Percentiles rank a stretch among this genome's conserved stretches.
Conservation (phyloP, 2,113 vertebrate genomes). For the Neotoma lepida region DNA sequence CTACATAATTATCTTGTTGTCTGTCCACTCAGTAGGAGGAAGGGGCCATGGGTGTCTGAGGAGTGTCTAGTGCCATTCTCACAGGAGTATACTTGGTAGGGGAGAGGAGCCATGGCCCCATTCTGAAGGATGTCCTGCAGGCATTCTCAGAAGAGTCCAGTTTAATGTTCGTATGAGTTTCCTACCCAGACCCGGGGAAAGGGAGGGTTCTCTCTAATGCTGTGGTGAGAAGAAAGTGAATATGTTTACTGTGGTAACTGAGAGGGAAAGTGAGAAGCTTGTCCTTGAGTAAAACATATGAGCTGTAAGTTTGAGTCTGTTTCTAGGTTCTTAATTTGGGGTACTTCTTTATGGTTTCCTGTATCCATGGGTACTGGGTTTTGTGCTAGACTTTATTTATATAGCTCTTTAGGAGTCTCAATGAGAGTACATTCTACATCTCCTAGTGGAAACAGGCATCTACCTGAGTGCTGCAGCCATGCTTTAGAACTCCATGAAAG, state of each 20-base stretch:
- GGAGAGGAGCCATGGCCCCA: background rate
- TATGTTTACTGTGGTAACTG: background rate
- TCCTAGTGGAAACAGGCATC: background rate
- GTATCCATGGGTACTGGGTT: background rate
- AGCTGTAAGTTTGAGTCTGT: background rate
- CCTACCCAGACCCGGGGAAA: background rate
- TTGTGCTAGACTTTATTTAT: slow-evolving; percentile 19
- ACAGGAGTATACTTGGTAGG: background rate
- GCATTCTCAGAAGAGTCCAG: background rate
- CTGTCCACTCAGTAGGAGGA: background rate
- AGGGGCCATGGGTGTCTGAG: background rate
- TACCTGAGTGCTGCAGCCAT: background rate
- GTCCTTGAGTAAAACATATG: background rate
- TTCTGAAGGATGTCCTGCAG: background rate
- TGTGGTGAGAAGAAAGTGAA: background rate
- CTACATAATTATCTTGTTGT: background rate
- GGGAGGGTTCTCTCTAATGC: background rate
- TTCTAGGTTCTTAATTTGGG: slow-evolving; percentile 24
- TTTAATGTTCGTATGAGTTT: background rate
- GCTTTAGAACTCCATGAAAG: background rate
- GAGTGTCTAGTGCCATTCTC: background rate
- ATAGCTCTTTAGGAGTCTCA: background rate
- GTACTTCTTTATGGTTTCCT: background rate
- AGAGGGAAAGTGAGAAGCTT: background rate
- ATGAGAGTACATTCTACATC: background rate